Base-by-base conservation (phyloP, 1,140 invertebrate species). In the Tetraneura akinire region DNA sequence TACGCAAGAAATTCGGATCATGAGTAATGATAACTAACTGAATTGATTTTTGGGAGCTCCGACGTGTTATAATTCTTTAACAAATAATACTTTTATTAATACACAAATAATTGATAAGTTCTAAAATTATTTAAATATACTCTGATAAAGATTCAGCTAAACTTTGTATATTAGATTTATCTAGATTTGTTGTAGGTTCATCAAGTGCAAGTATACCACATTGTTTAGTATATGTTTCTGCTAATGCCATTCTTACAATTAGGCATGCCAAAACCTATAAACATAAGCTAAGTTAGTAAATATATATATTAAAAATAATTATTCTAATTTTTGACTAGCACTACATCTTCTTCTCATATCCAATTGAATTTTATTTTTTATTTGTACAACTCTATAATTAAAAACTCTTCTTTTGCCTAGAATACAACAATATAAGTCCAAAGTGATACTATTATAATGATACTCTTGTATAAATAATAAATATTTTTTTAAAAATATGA, bases 181-280 rank as follows among this genome's bases (percentile, higher is more conserved):
- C 98, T 82, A 99, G 87, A 89, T 99, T 99, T 9, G 98, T 99
- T 0, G 98, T 99, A 0, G 98, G 98, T 87, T 99, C 98, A 87
- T 99, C 98, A 18, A 99, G 86, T 0, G 98, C 95, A 26, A 99
- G 86, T 80, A 99, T 93, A 18, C 96, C 96, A 87, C 97, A 99
- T 83, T 96, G 92, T 32, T 88, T 85, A 86, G 91, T 93, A 84
- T 99, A 99, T 2, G 96, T 96, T 85, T 99, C 96, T 0, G 97
- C 97, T 70, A 99, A 87, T 16, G 98, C 97, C 85, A 99, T 91
- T 74, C 98, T 89, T 84, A 99, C 98, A 55, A 99, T 94, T 11
- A 99, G 88, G 37, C 93, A 98, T 0, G 96, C 96, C 21, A 98
- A 86, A 14, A 93, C 90, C 88, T 91, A 82, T 80, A 78, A 8